These are phyloP conservation scores for Anomalospiza imberbis DNA, from an alignment of 2,797 vertebrate genomes.

Conservation along the genomic window DNA sequence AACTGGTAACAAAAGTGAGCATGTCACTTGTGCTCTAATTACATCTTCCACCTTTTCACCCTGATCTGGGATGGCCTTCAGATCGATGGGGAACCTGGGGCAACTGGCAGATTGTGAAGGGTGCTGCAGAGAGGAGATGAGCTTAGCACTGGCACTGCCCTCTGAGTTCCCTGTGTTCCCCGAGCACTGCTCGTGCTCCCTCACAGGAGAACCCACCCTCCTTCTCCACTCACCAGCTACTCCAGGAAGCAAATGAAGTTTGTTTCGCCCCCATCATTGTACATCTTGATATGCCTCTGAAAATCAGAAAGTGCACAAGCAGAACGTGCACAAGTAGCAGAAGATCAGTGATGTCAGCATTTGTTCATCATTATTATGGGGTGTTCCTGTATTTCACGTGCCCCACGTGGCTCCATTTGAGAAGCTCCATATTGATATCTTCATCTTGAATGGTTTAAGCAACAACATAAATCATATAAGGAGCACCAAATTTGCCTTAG, in stretches of 20 bases:
- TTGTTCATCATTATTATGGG: neutral
- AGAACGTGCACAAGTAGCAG: neutral
- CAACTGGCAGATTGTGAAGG: neutral
- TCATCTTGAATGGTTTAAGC: neutral
- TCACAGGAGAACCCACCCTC: neutral
- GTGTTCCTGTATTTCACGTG: neutral
- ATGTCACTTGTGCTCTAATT: neutral
- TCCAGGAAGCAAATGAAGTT: neutral
- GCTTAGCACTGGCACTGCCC: neutral
- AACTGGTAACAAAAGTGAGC: neutral
- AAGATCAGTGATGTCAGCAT: neutral
- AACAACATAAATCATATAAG: neutral
- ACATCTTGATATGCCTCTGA: neutral
- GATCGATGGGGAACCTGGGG: neutral
- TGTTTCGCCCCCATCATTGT: fast-evolving
- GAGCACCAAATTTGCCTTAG: neutral
- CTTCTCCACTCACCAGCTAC: neutral
- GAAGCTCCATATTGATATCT: neutral
- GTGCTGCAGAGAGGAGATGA: neutral
- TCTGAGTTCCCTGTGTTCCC: neutral
- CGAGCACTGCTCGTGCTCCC: fast-evolving
- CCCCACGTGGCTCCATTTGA: neutral
- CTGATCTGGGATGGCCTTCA: neutral
- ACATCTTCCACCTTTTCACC: neutral
- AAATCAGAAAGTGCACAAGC: neutral